Evolutionary conservation across 2,113 vertebrate genomes (phyloP), one percentile per base, ranked within the genome.

Genomic region (Festucalex cinctus): DNA sequence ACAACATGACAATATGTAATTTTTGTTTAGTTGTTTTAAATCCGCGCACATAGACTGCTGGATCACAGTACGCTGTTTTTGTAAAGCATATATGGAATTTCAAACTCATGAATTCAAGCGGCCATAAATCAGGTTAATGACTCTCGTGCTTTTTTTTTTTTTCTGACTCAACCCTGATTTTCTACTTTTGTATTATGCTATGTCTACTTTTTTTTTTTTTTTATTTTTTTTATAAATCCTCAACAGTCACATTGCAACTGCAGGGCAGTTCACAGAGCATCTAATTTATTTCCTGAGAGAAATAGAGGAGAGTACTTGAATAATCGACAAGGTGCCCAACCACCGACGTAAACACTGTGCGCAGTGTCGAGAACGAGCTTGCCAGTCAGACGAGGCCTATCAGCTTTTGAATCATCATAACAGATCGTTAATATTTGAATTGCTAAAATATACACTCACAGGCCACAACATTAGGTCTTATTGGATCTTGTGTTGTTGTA

Each of bases 261-360:
- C 92, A 91, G 92, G 92, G 89, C 92, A 92, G 92, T 93, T 93
- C 87, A 88, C 80, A 76, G 86, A 90, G 83, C 86, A 88, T 90
- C 85, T 93, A 92, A 92, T 92, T 93, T 93, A 93, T 93, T 89
- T 88, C 85, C 87, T 62, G 32, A 72, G 63, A 81, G 82, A 82
- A 81, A 85, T 66, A 81, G 67, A 88, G 85, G 79, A 89, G 88
- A 88, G 89, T 91, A 92, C 88, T 90, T 89, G 86, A 92, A 85
- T 89, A 86, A 57, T 86, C 35, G 90, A 93, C 91, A 92, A 91
- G 90, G 91, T 91, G 92, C 91, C 90, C 86, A 77, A 83, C 83
- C 78, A 72, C 73, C 75, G 32, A 81, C 72, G 80, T 76, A 85
- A 89, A 91, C 87, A 86, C 91, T 90, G 88, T 92, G 85, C 83